phyloP scores from a whole-genome alignment of 2,888 invertebrate species.

The Caenorhabditis imperialis region DNA sequence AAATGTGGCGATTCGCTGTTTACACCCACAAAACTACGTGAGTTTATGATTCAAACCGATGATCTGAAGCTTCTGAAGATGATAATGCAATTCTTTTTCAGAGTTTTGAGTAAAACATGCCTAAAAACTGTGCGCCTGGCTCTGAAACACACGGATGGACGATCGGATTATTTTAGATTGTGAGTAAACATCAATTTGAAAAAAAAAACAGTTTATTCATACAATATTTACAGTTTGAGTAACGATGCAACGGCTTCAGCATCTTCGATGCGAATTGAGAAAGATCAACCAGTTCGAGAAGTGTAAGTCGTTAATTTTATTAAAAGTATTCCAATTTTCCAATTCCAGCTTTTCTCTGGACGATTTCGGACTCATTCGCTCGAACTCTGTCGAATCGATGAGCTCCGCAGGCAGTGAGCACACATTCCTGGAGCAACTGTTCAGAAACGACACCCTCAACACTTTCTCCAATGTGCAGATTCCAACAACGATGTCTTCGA shows the following conservation, averaged over 20 bases:
- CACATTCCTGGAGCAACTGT: slow-evolving; percentile 41
- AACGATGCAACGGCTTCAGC: slow-evolving; percentile 20
- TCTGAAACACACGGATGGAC: slow-evolving; percentile 35
- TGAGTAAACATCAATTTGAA: too few species aligned
- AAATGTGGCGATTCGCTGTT: slow-evolving; percentile 52
- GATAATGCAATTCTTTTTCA: slow-evolving; percentile 4
- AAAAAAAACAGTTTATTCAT: too few species aligned
- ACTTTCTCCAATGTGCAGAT: slow-evolving; percentile 35
- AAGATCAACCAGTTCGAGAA: slow-evolving; percentile 35
- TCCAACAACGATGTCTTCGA: slow-evolving; percentile 46
- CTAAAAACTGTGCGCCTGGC: slow-evolving; percentile 23
- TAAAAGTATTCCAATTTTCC: not conserved
- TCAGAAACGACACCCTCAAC: slow-evolving; percentile 34
- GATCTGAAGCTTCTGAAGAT: too few species aligned
- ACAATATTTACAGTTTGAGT: slow-evolving; percentile 25
- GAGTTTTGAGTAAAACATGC: slow-evolving; percentile 37
- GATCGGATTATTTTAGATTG: slow-evolving; percentile 34
- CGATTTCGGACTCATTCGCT: slow-evolving; percentile 46
- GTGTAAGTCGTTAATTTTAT: slow-evolving; percentile 10
- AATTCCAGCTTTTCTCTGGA: slow-evolving; percentile 45
- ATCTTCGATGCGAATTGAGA: slow-evolving; percentile 5
- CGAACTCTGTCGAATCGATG: slow-evolving; percentile 30
- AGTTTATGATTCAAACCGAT: not conserved
- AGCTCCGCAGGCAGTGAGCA: slow-evolving; percentile 33
- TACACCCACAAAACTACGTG: slow-evolving; percentile 38